Conservation (phyloP, 2,113 vertebrate species). For the Dasyurus viverrinus region DNA sequence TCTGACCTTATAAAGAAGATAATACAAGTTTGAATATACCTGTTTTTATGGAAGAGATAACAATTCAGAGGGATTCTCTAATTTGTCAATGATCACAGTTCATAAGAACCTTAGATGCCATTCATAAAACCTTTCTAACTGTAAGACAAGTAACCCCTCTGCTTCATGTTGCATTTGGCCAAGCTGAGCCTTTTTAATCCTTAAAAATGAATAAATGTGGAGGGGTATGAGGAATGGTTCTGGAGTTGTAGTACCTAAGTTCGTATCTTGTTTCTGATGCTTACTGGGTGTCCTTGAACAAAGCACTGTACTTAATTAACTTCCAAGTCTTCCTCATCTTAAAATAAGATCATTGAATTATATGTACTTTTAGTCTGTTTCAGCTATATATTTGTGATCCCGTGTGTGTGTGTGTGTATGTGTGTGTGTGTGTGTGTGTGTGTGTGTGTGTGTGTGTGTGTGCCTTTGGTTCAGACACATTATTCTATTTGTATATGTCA, state of each 20-base stretch:
- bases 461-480: background rate
- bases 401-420: too few species aligned
- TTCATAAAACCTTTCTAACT: background rate
- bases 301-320: background rate
- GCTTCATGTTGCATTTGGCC: background rate
- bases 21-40: background rate
- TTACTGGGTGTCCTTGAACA: background rate
- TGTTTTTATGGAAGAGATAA: background rate
- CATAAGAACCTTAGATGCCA: background rate
- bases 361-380: background rate
- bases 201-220: background rate
- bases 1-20: background rate
- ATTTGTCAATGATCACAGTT: background rate
- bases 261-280: background rate
- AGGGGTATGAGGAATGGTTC: background rate
- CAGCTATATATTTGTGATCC: background rate
- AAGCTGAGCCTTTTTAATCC: background rate
- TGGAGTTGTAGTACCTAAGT: background rate
- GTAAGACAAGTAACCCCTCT: background rate
- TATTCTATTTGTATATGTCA: background rate
- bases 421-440: background rate
- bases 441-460: background rate
- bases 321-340: background rate
- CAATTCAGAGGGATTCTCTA: background rate
- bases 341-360: background rate